Conservation (phyloP, 1,140 invertebrate genomes). For the Apis mellifera region DNA sequence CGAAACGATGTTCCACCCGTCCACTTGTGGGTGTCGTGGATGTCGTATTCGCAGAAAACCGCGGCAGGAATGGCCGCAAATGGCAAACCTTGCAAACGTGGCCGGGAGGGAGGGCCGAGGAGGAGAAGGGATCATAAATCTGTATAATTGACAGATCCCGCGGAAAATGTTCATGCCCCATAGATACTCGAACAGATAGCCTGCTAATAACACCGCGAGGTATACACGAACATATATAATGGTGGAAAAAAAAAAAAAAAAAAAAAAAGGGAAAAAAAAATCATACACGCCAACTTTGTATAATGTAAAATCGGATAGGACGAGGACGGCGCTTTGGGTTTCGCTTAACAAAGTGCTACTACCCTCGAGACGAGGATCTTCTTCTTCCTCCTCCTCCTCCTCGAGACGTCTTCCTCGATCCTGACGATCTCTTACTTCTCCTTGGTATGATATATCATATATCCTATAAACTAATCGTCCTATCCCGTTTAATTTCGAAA, state of each 20-base stretch:
- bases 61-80: background rate
- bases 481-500: too few species aligned
- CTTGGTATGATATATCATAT: background rate
- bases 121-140: slow-evolving; percentile 67
- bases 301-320: slow-evolving; percentile 23
- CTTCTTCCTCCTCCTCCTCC: too few species aligned
- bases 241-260: slow-evolving; percentile 8
- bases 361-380: background rate
- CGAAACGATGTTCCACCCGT: slow-evolving; percentile 23
- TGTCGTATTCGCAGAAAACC: slow-evolving; percentile 47
- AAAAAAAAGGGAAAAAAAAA: slow-evolving; percentile 62
- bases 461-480: too few species aligned
- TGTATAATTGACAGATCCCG: slow-evolving; percentile 74
- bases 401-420: background rate
- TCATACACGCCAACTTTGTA: slow-evolving; percentile 19
- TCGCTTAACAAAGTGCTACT: background rate
- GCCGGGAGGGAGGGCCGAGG: slow-evolving; percentile 4
- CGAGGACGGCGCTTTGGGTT: background rate
- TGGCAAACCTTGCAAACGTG: background rate
- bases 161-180: slow-evolving; percentile 58
- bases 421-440: background rate
- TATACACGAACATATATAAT: slow-evolving; percentile 57
- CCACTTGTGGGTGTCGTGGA: slow-evolving; percentile 43
- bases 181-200: slow-evolving; percentile 64
- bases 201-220: slow-evolving; percentile 57